Evolutionary conservation across 2,888 invertebrate genomes (phyloP), one percentile per base, ranked within the genome.

Genomic region (Frankliniella fusca): DNA sequence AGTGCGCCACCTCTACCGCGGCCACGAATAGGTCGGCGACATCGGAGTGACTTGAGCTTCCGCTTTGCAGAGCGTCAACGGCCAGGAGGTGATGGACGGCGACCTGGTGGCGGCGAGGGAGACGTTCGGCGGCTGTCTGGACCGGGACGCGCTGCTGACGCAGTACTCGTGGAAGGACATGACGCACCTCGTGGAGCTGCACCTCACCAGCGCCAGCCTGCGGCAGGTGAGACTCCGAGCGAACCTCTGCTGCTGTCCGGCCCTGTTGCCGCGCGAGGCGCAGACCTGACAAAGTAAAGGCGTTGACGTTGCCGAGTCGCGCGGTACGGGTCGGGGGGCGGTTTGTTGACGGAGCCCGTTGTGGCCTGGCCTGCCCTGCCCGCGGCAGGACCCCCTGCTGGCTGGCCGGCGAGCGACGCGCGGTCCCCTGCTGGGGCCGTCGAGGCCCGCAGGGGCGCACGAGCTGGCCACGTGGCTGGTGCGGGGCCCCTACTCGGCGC

Each of bases 71-170:
- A 27, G n/a, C 27, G 70, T 76, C 9, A 76, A 76, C 70, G 70
- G 70, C 27, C 70, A 76, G 70, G 70, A 76, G 27, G 70, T 76
- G 70, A 9, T 76, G 23, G 70, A 76, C 27, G 70, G 70, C 70
- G 70, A 76, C 70, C 70, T 76, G 70, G 70, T 76, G 27, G 70
- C 70, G 9, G 70, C 70, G 11, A 76, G 70, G 11, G 70, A 76
- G 70, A 76, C 70, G 70, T 76, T 76, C 70, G 70, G 70, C 27
- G 70, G 70, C 70, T 76, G 70, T 27, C 70, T 76, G 27, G 70
- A 76, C 70, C 70, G 70, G 0, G 70, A 76, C 70, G 70, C 70
- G 23, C 27, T 76, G 70, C 70, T 76, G 23, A 27, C 70, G 27
- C 70, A 76, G 70, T 76, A 76, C 70, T 27, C 70, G 70, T 76